Conservation (phyloP, 2,888 invertebrate species). For the Pyrgus malvae region DNA sequence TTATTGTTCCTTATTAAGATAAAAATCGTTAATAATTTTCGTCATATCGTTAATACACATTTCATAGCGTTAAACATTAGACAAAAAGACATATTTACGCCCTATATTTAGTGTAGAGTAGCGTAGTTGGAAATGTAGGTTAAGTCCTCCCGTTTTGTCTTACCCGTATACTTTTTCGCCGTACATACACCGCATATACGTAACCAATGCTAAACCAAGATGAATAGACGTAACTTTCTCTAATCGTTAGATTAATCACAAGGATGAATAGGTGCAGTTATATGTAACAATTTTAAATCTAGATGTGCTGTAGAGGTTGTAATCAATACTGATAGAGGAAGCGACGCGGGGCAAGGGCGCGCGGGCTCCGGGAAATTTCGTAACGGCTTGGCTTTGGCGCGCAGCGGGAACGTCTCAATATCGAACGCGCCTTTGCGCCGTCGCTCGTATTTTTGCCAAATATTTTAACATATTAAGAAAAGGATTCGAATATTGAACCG, state of each 20-base stretch:
- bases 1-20: neutral
- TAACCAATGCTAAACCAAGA: conserved; percentile 15
- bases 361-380: conserved; percentile 21
- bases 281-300: conserved; percentile 14
- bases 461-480: conserved; percentile 16
- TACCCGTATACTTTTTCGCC: conserved; percentile 11
- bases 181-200: neutral
- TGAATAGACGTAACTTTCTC: conserved; percentile 25
- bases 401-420: conserved; percentile 19
- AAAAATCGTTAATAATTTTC: conserved; percentile 51
- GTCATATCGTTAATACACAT: conserved; percentile 77
- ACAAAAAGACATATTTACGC: conserved; percentile 65
- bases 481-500: conserved; percentile 11
- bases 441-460: conserved; percentile 17
- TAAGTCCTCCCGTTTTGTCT: conserved; percentile 53
- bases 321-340: neutral
- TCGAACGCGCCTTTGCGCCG: conserved; percentile 16
- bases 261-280: conserved; percentile 7
- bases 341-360: conserved; percentile 16
- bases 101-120: conserved; percentile 56
- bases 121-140: conserved; percentile 53
- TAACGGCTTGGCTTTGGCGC: conserved; percentile 6
- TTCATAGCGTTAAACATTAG: conserved; percentile 75
- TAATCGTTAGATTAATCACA: conserved; percentile 18
- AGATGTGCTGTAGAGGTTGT: conserved; percentile 20